These are phyloP conservation scores for Stomatorhinus walkeri DNA, from an alignment of 2,797 vertebrate species.

Conservation along the genomic window DNA sequence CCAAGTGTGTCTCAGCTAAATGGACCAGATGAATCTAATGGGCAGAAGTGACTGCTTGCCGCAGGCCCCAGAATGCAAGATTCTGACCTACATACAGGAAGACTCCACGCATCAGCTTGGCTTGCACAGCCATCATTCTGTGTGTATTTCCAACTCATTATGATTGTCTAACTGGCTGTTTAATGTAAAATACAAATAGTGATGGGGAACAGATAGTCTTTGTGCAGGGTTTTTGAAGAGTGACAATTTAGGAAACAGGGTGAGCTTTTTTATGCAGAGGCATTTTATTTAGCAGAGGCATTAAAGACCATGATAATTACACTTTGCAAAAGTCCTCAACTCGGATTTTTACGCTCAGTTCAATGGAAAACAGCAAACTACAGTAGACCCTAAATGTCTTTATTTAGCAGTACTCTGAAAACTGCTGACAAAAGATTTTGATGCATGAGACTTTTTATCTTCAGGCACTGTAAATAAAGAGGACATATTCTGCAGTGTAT, in stretches of 20 bases:
- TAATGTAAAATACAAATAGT: not conserved
- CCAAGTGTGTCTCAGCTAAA: not conserved
- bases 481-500: not conserved
- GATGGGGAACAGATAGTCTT: not conserved
- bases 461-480: constrained; percentile 35
- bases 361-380: constrained; percentile 9
- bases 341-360: constrained; percentile 19
- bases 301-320: constrained; percentile 15
- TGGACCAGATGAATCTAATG: constrained; percentile 13
- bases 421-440: constrained; percentile 39
- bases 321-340: not conserved
- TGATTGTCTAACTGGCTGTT: not conserved
- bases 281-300: constrained; percentile 14
- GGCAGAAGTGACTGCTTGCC: not conserved
- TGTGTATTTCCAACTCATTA: not conserved
- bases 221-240: not conserved
- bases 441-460: constrained; percentile 30
- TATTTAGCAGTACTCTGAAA: constrained; percentile 30
- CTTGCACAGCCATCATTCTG: not conserved
- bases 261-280: not conserved
- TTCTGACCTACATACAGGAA: not conserved
- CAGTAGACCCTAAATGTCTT: constrained; percentile 26
- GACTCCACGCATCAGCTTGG: not conserved
- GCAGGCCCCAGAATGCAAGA: not conserved
- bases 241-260: not conserved